Evolutionary conservation across 2,888 invertebrate genomes (phyloP).

Genomic region (Eulithis testata): DNA sequence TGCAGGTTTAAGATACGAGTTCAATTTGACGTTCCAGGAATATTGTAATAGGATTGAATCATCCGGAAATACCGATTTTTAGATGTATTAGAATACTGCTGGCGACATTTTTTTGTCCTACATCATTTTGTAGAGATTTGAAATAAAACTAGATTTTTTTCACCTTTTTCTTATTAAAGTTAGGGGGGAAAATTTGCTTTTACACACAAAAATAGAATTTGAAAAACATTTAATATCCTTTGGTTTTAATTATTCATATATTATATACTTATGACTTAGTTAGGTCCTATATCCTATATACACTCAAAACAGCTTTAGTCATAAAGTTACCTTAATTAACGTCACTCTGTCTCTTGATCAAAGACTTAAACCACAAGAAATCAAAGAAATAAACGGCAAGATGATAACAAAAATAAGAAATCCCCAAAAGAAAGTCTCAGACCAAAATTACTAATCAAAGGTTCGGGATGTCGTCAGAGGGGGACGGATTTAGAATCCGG

Average conservation of each 20-base stretch:
- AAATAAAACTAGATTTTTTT: too few relatives aligned
- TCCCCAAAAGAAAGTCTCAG: conserved; percentile 25
- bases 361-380: not conserved
- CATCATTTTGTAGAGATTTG: too few relatives aligned
- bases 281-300: too few relatives aligned
- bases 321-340: not conserved
- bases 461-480: conserved; percentile 60
- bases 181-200: too few relatives aligned
- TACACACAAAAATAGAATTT: too few relatives aligned
- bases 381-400: not conserved
- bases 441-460: conserved; percentile 62
- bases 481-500: conserved; percentile 75
- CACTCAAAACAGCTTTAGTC: too few relatives aligned
- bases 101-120: not conserved
- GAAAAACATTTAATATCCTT: too few relatives aligned
- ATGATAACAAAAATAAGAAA: conserved; percentile 2
- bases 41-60: conserved; percentile 10
- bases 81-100: not conserved
- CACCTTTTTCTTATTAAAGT: too few relatives aligned
- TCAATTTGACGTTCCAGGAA: conserved; percentile 24
- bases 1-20: conserved; percentile 10
- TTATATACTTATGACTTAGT: too few relatives aligned
- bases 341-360: not conserved
- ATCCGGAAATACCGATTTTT: conserved; percentile 10
- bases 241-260: too few relatives aligned